Conservation (phyloP, 2,888 invertebrate genomes). For the Spodoptera exigua region DNA sequence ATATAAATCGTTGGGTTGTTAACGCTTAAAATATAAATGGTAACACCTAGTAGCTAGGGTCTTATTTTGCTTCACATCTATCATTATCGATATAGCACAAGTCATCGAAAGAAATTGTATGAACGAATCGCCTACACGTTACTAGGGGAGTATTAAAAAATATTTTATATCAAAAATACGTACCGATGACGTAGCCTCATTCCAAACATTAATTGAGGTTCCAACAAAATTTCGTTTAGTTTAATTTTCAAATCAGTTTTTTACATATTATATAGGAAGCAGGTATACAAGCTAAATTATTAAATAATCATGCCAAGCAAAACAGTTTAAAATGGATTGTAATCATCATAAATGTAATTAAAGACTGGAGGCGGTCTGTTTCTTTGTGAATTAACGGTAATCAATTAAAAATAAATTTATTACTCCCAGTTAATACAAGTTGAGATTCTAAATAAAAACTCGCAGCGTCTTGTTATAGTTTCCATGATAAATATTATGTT, state of each 20-base stretch:
- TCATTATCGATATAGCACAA: slow-evolving; percentile 63
- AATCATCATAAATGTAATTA: slow-evolving; percentile 82
- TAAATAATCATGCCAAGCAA: slow-evolving; percentile 58
- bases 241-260: slow-evolving; percentile 39
- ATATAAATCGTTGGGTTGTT: slow-evolving; percentile 53
- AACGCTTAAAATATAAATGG: slow-evolving; percentile 28
- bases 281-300: slow-evolving; percentile 50
- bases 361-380: slow-evolving; percentile 76
- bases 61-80: slow-evolving; percentile 7
- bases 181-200: slow-evolving; percentile 25
- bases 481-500: slow-evolving; percentile 77
- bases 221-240: slow-evolving; percentile 14
- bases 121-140: slow-evolving; percentile 62
- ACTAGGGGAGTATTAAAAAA: slow-evolving; percentile 48
- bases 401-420: slow-evolving; percentile 84
- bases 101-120: slow-evolving; percentile 78
- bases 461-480: slow-evolving; percentile 75
- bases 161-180: slow-evolving; percentile 13
- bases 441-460: slow-evolving; percentile 71
- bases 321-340: slow-evolving; percentile 68
- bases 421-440: slow-evolving; percentile 68
- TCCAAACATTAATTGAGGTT: background rate
- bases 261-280: slow-evolving; percentile 45
- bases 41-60: slow-evolving; percentile 17
- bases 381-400: slow-evolving; percentile 82